Base-by-base conservation (phyloP, 2,888 invertebrate species). In the Andrena bucephala region DNA sequence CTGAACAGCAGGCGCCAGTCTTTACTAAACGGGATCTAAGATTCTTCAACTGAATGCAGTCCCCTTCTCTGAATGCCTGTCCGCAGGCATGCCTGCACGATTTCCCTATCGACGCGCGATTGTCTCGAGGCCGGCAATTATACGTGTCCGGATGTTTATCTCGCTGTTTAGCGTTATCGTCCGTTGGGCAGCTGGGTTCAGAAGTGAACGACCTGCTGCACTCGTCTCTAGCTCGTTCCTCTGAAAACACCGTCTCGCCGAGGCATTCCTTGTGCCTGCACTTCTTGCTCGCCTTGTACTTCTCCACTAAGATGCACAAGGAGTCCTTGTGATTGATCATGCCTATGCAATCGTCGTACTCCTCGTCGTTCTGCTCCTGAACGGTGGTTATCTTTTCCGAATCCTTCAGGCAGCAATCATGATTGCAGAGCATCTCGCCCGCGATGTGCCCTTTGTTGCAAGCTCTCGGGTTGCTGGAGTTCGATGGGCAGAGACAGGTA, bases 301-400 rank as follows among this genome's bases (percentile, higher is more conserved):
- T 92, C 42, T 93, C 90, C 78, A 91, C 90, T 57, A 93, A 82
- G 66, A 93, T 90, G 29, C 92, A 89, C 85, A 93, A 75, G 31
- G 93, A 93, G 73, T 93, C 93, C 77, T 92, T 92, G 85, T 92
- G 93, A 79, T 90, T 86, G 59, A 93, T 89, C 52, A 84, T 81
- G 36, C 83, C 70, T 33, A 85, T 67, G 29, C 70, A 62, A 33
- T 86, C 86, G 31, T 86, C 88, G 13, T 78, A 66, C 8, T 89
- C 82, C 1, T 87, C 85, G 52, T 88, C 85, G 71, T 84, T 83
- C 7, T 85, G 69, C 62, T 86, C 89, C 20, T 75, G 79, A 10
- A 76, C 50, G 20, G 73, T 73, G 1, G 84, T 84, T 33, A 83
- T 87, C n/a, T 84, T 83, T 3, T 85, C 88, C 29, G 81, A 85